These are phyloP conservation scores for Linyphia triangularis DNA, from an alignment of 2,888 invertebrate species.

Conservation along the genomic window DNA sequence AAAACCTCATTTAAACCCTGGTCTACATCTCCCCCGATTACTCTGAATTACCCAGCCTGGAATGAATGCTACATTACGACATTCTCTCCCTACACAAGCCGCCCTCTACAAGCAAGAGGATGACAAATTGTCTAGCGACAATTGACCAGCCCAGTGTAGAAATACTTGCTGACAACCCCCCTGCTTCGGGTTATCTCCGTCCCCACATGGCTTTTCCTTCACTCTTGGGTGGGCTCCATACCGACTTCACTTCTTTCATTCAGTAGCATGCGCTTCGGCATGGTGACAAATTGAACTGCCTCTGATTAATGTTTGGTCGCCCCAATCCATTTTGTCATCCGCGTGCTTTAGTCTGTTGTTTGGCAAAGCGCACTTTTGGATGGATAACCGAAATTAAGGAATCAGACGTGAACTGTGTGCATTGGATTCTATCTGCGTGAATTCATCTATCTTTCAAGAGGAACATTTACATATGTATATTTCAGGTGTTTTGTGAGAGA, in stretches of 20 bases:
- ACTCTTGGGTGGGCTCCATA: constrained; percentile 46
- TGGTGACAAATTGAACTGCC: constrained; percentile 71
- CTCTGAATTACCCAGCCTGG: constrained; percentile 33
- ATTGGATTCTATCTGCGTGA: background rate
- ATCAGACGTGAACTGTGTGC: background rate
- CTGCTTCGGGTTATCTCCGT: constrained; percentile 63
- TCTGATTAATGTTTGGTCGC: constrained; percentile 69
- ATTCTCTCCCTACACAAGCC: constrained; percentile 8
- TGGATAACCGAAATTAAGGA: constrained; percentile 13
- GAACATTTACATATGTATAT: too few species aligned
- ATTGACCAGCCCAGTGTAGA: constrained; percentile 69
- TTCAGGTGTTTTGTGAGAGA: too few species aligned
- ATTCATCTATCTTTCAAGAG: too few species aligned
- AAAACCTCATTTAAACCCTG: constrained; percentile 26
- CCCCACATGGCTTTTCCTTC: constrained; percentile 69
- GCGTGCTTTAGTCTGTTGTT: constrained; percentile 65
- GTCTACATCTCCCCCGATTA: constrained; percentile 34
- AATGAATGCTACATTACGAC: constrained; percentile 48
- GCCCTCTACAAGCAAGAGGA: constrained; percentile 31
- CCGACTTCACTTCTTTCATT: constrained; percentile 58
- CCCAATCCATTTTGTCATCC: constrained; percentile 68
- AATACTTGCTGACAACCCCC: constrained; percentile 63
- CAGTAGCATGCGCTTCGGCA: constrained; percentile 59
- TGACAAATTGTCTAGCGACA: constrained; percentile 64
- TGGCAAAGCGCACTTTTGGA: constrained; percentile 44